phyloP scores from a whole-genome alignment of 2,113 vertebrate species.

The Plectropomus leopardus region DNA sequence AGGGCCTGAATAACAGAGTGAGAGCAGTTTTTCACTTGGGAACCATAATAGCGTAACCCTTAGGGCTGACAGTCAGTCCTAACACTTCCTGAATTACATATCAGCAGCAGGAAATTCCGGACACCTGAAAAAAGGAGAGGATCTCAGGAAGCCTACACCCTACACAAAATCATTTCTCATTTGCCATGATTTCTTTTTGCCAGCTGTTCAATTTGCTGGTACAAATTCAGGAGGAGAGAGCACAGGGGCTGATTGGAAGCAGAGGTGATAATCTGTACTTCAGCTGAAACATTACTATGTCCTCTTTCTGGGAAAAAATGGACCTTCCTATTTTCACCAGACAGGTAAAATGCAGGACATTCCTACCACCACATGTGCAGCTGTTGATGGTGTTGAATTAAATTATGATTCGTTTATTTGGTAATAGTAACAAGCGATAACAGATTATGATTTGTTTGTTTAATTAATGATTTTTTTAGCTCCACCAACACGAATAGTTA shows the following conservation, averaged over 20 bases:
- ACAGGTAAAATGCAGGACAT: slow-evolving; percentile 23
- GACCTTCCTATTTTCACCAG: slow-evolving; percentile 39
- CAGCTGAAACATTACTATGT: slow-evolving; percentile 54
- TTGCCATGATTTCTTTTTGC: slow-evolving; percentile 56
- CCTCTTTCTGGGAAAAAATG: slow-evolving; percentile 32
- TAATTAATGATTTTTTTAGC: too few relatives aligned
- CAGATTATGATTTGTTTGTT: too few relatives aligned
- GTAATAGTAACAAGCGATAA: too few relatives aligned
- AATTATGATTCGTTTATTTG: slow-evolving; percentile 20
- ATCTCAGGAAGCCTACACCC: slow-evolving; percentile 34
- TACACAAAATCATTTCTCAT: slow-evolving; percentile 71
- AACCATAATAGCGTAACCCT: slow-evolving; percentile 65
- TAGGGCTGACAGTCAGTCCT: slow-evolving; percentile 66
- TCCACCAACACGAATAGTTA: too few relatives aligned
- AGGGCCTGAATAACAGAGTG: slow-evolving; percentile 63
- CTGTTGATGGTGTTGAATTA: slow-evolving; percentile 13
- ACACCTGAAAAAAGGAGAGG: slow-evolving; percentile 63
- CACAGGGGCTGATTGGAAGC: slow-evolving; percentile 54
- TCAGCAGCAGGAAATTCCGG: slow-evolving; percentile 66
- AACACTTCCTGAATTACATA: slow-evolving; percentile 73
- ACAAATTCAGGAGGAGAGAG: slow-evolving; percentile 52
- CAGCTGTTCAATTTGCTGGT: slow-evolving; percentile 56
- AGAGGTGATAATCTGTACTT: slow-evolving; percentile 59
- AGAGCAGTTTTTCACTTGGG: slow-evolving; percentile 67
- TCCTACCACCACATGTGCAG: not conserved